phyloP scores from a whole-genome alignment of 2,888 invertebrate genomes.

The Chaetogeoica ovagalla region DNA sequence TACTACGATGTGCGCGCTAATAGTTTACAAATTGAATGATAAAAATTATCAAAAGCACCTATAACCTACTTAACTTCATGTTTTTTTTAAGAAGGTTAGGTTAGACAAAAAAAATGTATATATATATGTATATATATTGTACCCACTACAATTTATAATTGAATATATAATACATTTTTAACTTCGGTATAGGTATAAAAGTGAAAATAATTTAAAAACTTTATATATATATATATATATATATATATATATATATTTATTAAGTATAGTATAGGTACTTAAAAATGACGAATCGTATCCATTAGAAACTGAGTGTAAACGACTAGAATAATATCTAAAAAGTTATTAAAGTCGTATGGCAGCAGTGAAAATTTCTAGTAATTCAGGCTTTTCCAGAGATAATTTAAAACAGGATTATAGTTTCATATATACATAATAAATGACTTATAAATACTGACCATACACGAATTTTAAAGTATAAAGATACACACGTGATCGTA shows the following conservation, averaged over 20 bases:
- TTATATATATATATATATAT: too few relatives aligned
- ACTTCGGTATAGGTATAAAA: background rate
- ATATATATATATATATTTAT: background rate
- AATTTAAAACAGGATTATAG: constrained; percentile 24
- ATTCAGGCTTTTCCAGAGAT: background rate
- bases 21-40: too few relatives aligned
- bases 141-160: too few relatives aligned
- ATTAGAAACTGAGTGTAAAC: constrained; percentile 11
- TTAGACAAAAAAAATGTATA: too few relatives aligned
- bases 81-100: too few relatives aligned
- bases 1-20: too few relatives aligned
- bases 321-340: constrained; percentile 6
- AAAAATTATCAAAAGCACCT: too few relatives aligned
- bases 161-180: too few relatives aligned
- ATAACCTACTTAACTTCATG: too few relatives aligned
- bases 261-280: background rate
- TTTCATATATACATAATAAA: background rate
- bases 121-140: too few relatives aligned
- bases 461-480: constrained; percentile 8
- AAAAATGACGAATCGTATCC: constrained; percentile 16
- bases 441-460: constrained; percentile 8
- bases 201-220: background rate
- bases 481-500: background rate
- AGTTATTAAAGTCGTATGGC: constrained; percentile 15
- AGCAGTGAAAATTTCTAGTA: background rate